Evolutionary conservation across 1,140 invertebrate genomes (phyloP), one percentile per base, ranked within the genome.

Genomic region (Papilio xuthus): DNA sequence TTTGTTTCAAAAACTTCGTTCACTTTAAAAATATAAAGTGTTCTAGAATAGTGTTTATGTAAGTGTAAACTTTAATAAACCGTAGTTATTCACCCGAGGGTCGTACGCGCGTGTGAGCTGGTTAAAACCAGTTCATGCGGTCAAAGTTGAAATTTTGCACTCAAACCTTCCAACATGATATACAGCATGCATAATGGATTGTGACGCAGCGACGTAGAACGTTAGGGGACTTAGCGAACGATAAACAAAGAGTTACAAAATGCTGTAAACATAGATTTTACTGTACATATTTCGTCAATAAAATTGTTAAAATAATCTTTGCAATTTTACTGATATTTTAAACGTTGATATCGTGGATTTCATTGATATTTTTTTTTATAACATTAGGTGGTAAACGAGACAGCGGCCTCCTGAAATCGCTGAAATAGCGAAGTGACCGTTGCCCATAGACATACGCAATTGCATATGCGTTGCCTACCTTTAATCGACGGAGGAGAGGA

Each of bases 111-210:
- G 73, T 70, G 74, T 67, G 60, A 28, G 26, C 60, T 32, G 26
- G 60, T 67, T 28, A 67, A 70, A 79, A 76, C 73, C 72, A 50
- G 78, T 79, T 79, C 72, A 79, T 53, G 73, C 78, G 78, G 78
- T 79, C 78, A 79, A 74, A 74, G 78, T 76, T 79, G 78, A 37
- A 79, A 74, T 79, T 79, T 76, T 47, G 50, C 42, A 56, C 56
- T 32, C 70, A 56, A 18, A 23, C 63, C 56, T 20, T 70, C 15
- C 60, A 26, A 67, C 56, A 76, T 76, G 73, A 76, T 60, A 60
- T 76, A 32, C 56, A 28, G 42, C 23, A 63, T 74, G 41, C 50
- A 76, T 44, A 60, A 74, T 74, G 20, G 44, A 50, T 60, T 72
- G 23, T 78, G 63, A 56, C 28, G 18, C 28, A 50, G 53, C 28